Evolutionary conservation across 1,140 invertebrate species (phyloP), one percentile per base, ranked within the genome.

Genomic region (Lepidurus apus): DNA sequence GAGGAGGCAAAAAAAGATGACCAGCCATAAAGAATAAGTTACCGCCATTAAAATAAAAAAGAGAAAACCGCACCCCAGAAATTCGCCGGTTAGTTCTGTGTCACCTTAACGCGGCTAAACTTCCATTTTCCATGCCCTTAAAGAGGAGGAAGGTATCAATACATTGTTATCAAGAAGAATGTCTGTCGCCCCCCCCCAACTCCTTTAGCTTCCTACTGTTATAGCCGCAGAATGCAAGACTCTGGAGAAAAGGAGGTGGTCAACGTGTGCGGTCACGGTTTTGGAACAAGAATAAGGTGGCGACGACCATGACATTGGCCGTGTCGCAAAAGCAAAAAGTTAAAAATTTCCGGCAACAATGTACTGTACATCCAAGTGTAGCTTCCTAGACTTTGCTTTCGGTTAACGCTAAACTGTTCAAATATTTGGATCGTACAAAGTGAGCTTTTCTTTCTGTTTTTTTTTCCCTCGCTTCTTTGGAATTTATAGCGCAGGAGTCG

Each of bases 131-230:
- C 1, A 17, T 7, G 6, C 53, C 13, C 4, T 34, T 34, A 34
- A 34, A 34, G 34, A 34, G 34, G 7, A 65, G 21, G 53, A 65
- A 65, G 9, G 53, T 17, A 65, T 65, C 53, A 65, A 65, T 65
- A 65, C 53, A 65, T 65, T 65, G 53, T 65, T 65, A 65, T 65
- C 53, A 65, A 65, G 21, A 65, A 65, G 53, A 65, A 65, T 11
- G 53, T 65, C 53, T 65, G 53, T 21, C 6, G 6, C 53, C 8
- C 53, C 53, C 53, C 53, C 53, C 53, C 53, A 10, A 10, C 45
- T 11, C 45, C 45, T 21, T 65, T 65, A n/a, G 53, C 53, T 65
- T 65, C 13, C 53, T 7, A 7, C 13, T 65, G 53, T 65, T 9
- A 65, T 21, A 65, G 17, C 17, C 7, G 17, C 21, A 65, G 21